A percentile compares a stretch with the other conserved stretches of the same genome.
Conservation (phyloP, 2,113 vertebrate genomes). For the Onychostoma macrolepis region DNA sequence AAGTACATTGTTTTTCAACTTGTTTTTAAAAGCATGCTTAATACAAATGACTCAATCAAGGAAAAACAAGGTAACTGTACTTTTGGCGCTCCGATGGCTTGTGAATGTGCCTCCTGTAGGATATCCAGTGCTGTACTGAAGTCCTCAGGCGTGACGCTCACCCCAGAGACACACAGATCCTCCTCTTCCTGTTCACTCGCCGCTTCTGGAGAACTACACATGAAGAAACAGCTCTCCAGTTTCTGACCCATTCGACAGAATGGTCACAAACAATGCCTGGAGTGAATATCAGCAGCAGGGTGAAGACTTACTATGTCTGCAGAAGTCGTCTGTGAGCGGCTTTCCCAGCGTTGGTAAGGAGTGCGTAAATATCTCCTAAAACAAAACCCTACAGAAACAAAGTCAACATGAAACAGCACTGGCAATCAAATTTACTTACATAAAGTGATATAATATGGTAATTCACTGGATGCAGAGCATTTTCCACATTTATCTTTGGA, state of each 20-base stretch:
- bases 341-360: constrained; percentile 82
- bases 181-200: constrained; percentile 74
- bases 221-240: neutral
- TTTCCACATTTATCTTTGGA: neutral
- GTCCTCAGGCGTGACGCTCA: constrained; percentile 83
- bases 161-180: constrained; percentile 84
- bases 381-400: constrained; percentile 81
- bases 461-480: neutral
- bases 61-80: constrained; percentile 64
- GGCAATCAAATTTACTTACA: neutral
- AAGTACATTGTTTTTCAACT: neutral
- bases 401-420: neutral
- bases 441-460: neutral
- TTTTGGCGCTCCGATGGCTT: constrained; percentile 87
- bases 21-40: neutral
- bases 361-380: constrained; percentile 85
- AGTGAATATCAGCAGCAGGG: too few species aligned
- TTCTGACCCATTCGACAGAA: neutral
- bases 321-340: constrained; percentile 82
- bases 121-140: constrained; percentile 80
- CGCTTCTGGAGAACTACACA: constrained; percentile 63
- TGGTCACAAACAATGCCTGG: neutral
- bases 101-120: constrained; percentile 81
- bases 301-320: constrained; percentile 75
- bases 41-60: neutral